Base-by-base conservation (phyloP, 37 sponge, comb jelly and placozoan genomes). In the Crambe crambe region DNA sequence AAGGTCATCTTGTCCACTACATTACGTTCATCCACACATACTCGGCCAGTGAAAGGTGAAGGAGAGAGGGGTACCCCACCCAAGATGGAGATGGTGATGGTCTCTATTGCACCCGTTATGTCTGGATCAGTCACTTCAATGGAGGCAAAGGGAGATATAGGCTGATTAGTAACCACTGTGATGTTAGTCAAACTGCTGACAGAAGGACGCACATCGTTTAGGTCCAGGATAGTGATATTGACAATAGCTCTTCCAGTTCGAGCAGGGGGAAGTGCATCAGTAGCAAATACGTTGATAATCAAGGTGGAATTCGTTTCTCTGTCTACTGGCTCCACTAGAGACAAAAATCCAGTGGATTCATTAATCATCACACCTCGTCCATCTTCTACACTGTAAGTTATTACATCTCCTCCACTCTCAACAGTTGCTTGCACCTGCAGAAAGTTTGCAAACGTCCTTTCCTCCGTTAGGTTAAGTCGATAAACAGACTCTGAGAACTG, bases 161-260 rank as follows among this genome's bases (percentile, higher is more conserved):
- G 60, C 3, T 73, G 67, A 37, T 64, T 77, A 66, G 78, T 75
- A 56, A 26, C 36, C n/a, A 90, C 34, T 3, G 82, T 77, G 40
- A 87, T 60, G 40, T 74, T 86, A 21, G 39, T 66, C 2, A 42
- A 40, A 31, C 61, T 70, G 29, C 37, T 72, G 10, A 85, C 43
- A 18, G 21, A n/a, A 30, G 94, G 90, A 15, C 74, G 51, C 1
- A 60, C 80, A 68, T 89, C 87, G 51, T 86, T 86, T 1, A 30
- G 23, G 39, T 89, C 82, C 47, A 81, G 58, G 63, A 93, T 74
- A 47, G 75, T 75, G 37, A 93, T 89, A 26, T 25, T 69, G 2
- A 93, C 85, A 34, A 76, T 76, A 37, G 94, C 74, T 63, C 90
- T 93, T 27, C 83, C 94, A 21, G 87, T 89, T 1, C 89, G 69